Evolutionary conservation across 2,888 invertebrate genomes (phyloP), one percentile per base, ranked within the genome.

Genomic region (Isoperla grammatica): DNA sequence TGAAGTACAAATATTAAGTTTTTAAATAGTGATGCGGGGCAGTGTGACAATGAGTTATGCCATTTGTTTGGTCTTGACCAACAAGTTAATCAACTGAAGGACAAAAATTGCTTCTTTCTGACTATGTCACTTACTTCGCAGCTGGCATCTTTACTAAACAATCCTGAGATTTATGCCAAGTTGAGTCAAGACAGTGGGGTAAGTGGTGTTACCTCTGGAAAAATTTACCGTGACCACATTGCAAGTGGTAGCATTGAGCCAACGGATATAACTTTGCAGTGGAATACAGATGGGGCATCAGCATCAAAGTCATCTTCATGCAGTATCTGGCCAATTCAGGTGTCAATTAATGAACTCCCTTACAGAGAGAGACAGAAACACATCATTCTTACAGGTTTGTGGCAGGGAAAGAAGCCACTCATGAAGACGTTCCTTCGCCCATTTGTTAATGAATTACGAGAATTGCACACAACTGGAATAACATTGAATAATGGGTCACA

Each of bases 321-420:
- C 22, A 23, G 35, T 15, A 35, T 35, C n/a, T 50, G 50, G 50
- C 50, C 50, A 11, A 9, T 50, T 15, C 50, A 50, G 20, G 50
- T 35, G 11, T 2, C 29, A 6, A 20, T 50, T 29, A 50, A 50
- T 20, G 50, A 50, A 15, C 35, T 50, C n/a, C 50, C 50, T 11
- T 50, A 19, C 15, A 17, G 11, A 20, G 50, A 23, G 12, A 23
- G 50, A 15, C 1, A 15, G 35, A 12, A 50, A 8, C 13, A 50
- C 23, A 50, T 50, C 12, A 9, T 50, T 2, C 15, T 50, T n/a
- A 29, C 29, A 29, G 22, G 50, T 20, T 50, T 50, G 50, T 50
- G 35, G 29, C 35, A 19, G 9, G 50, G 23, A 6, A 15, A 15
- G 4, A 40, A 40, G 11, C 40, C 40, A 3, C n/a, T 6, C 12